Percentiles rank a stretch among this genome's conserved stretches.
phyloP scores from a whole-genome alignment of 1,140 invertebrate genomes.

The Drosophila biarmipes region DNA sequence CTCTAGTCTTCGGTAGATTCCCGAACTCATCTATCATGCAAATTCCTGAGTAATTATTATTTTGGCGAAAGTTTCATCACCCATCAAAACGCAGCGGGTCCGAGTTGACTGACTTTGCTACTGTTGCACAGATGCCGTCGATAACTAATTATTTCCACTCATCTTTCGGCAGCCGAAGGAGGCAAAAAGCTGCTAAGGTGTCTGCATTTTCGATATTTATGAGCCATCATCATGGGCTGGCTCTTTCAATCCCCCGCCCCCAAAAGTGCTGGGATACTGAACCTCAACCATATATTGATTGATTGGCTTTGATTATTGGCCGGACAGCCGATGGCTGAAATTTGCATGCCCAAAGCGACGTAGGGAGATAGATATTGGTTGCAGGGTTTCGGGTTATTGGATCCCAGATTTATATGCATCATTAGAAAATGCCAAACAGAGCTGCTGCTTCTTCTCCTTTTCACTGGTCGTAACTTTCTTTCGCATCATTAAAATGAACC shows the following conservation, averaged over 20 bases:
- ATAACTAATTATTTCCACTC: slow-evolving; percentile 55
- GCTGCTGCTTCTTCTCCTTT: slow-evolving; percentile 3
- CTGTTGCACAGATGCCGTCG: slow-evolving; percentile 50
- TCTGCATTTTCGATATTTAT: slow-evolving; percentile 49
- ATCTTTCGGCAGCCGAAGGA: slow-evolving; percentile 28
- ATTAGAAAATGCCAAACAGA: slow-evolving; percentile 41
- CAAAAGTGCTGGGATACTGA: neutral
- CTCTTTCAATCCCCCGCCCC: slow-evolving; percentile 7
- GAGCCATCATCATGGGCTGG: slow-evolving; percentile 32
- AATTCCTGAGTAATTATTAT: slow-evolving; percentile 26
- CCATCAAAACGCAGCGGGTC: slow-evolving; percentile 29
- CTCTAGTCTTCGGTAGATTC: neutral
- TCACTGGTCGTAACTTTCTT: slow-evolving; percentile 38
- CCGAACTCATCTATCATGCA: slow-evolving; percentile 4
- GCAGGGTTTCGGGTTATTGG: slow-evolving; percentile 30
- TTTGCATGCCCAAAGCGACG: slow-evolving; percentile 42
- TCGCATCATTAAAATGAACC: slow-evolving; percentile 48
- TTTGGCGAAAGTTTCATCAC: slow-evolving; percentile 52
- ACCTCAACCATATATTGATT: slow-evolving; percentile 29
- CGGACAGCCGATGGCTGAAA: slow-evolving; percentile 37
- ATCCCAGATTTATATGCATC: slow-evolving; percentile 45
- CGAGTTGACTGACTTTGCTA: slow-evolving; percentile 36
- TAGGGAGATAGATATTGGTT: slow-evolving; percentile 31
- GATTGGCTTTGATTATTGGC: slow-evolving; percentile 48
- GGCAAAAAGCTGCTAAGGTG: slow-evolving; percentile 36